phyloP scores from a whole-genome alignment of 2,113 vertebrate species.

The Caretta caretta region DNA sequence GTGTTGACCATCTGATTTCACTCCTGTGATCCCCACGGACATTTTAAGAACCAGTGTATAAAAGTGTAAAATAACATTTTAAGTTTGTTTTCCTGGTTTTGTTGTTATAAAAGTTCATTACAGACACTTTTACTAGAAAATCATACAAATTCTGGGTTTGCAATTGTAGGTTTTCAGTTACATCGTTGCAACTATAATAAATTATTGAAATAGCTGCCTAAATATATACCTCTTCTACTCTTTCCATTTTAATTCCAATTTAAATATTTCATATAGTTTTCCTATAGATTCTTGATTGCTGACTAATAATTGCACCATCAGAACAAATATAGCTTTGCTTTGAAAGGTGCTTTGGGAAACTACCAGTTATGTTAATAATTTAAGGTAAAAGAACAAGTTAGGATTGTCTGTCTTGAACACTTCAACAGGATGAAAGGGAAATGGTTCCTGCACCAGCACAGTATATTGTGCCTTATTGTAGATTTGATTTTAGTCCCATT shows the following conservation, averaged over 20 bases:
- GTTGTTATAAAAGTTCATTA: constrained; percentile 38
- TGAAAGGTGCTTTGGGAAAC: constrained; percentile 60
- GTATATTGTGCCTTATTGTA: not conserved
- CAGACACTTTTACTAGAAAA: not conserved
- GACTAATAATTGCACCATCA: constrained; percentile 54
- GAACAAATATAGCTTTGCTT: constrained; percentile 39
- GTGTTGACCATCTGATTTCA: not conserved
- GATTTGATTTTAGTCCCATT: not conserved
- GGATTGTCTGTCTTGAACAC: not conserved
- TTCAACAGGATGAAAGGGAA: constrained; percentile 42
- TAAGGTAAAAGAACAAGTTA: constrained; percentile 32
- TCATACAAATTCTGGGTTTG: constrained; percentile 27
- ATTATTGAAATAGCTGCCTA: constrained; percentile 64
- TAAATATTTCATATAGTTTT: constrained; percentile 73
- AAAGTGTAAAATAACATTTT: constrained; percentile 3
- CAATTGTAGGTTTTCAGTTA: constrained; percentile 4
- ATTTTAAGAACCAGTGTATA: not conserved
- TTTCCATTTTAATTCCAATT: constrained; percentile 67
- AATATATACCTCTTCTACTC: constrained; percentile 49
- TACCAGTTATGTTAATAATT: constrained; percentile 51
- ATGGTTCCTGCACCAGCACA: not conserved
- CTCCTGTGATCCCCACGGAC: rapidly evolving
- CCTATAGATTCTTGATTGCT: constrained; percentile 63
- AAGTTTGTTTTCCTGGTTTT: constrained; percentile 15
- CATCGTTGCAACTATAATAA: constrained; percentile 59